A percentile compares a stretch with the other conserved stretches of the same genome.
These are phyloP conservation scores for Cephalotes varians DNA, from an alignment of 2,888 invertebrate genomes.

Conservation along the genomic window DNA sequence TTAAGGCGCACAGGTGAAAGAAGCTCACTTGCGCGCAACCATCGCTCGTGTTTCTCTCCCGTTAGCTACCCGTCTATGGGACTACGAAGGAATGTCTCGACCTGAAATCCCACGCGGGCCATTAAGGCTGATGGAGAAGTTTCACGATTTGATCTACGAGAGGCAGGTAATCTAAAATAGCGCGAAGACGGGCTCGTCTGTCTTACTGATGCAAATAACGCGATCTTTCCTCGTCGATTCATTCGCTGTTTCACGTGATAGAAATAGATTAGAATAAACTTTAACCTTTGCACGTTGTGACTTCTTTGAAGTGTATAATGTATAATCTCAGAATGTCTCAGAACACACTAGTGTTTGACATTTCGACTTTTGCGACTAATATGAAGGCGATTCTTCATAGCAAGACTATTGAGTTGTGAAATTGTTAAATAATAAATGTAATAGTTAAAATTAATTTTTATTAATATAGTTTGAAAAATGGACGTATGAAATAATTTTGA, in stretches of 20 bases:
- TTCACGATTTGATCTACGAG: constrained; percentile 54
- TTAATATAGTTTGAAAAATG: neutral
- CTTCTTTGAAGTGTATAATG: neutral
- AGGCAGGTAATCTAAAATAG: constrained; percentile 37
- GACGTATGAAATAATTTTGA: neutral
- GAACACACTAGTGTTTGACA: neutral
- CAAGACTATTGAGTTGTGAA: neutral
- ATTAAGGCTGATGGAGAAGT: constrained; percentile 41
- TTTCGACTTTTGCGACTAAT: neutral
- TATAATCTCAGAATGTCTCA: neutral
- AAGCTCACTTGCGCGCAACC: constrained; percentile 38
- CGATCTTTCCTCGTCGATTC: constrained; percentile 35
- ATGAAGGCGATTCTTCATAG: neutral
- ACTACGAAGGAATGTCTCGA: constrained; percentile 41
- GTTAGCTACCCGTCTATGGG: constrained; percentile 16
- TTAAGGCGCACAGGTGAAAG: constrained; percentile 50
- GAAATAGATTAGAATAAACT: constrained; percentile 25
- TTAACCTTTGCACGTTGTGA: neutral
- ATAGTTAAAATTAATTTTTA: neutral
- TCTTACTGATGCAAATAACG: constrained; percentile 49
- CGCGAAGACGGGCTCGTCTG: constrained; percentile 38
- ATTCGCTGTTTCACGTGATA: constrained; percentile 18
- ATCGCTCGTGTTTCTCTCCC: constrained; percentile 36
- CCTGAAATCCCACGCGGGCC: constrained; percentile 29
- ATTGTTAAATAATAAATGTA: neutral